These are phyloP conservation scores for Scolopax rusticola DNA, from an alignment of 2,797 vertebrate species.

Conservation along the genomic window DNA sequence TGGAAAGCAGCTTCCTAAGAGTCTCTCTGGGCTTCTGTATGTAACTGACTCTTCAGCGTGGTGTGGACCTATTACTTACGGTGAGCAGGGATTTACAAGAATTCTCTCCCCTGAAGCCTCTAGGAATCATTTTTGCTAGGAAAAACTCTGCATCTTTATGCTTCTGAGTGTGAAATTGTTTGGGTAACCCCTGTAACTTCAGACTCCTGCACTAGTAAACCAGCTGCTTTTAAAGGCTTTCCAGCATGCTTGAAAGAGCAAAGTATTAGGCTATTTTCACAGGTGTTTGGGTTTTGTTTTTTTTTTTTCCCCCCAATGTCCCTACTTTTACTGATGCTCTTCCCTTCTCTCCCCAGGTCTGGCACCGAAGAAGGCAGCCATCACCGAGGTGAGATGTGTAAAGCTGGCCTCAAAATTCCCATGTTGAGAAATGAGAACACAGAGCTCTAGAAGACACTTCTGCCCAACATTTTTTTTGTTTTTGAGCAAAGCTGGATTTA, in stretches of 20 bases:
- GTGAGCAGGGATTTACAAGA: not conserved
- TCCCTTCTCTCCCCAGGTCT: conserved; percentile 66
- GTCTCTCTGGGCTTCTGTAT: not conserved
- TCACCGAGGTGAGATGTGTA: conserved; percentile 75
- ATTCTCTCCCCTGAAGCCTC: not conserved
- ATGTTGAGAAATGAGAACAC: not conserved
- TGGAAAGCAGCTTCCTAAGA: not conserved
- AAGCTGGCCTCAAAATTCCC: not conserved
- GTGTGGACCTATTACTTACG: not conserved
- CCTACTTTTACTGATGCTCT: not conserved
- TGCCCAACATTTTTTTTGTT: not conserved
- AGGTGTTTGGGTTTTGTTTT: not conserved
- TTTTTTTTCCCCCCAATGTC: not conserved
- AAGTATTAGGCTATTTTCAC: not conserved
- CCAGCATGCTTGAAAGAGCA: not conserved
- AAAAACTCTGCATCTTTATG: not conserved
- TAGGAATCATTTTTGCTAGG: not conserved
- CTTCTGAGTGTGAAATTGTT: not conserved
- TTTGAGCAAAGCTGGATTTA: not conserved
- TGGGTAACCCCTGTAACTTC: not conserved
- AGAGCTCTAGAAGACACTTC: not conserved
- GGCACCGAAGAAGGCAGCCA: conserved; percentile 60
- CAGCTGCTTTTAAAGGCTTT: not conserved
- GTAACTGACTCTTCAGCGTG: not conserved
- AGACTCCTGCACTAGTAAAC: not conserved